Evolutionary conservation across 2,113 vertebrate genomes (phyloP), one percentile per base, ranked within the genome.

Genomic region (Pedetes capensis): DNA sequence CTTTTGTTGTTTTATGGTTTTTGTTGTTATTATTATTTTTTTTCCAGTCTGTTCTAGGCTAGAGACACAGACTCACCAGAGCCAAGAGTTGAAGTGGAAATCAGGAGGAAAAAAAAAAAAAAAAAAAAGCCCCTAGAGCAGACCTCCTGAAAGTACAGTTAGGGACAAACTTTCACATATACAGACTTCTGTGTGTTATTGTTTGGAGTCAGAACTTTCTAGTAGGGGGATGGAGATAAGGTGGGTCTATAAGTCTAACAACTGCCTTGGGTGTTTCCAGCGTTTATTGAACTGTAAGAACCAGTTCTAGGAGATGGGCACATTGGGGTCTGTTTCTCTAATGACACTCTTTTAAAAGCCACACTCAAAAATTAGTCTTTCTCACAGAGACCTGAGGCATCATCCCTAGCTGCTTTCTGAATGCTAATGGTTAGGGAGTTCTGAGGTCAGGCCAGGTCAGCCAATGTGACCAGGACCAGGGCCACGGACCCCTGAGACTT

Each of bases 191-290:
- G 18, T 37, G 4, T 20, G 16, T 59, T 93, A 39, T 93, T 17
- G 57, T 92, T 95, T 90, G 6, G 9, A 88, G 37, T 72, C 17
- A 74, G 55, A 95, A 88, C 85, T 92, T 94, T 94, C 79, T 90
- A 55, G 53, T n/a, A n/a, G 87, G 53, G 27, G 20, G 4, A 11
- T 85, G 47, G 85, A 91, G 5, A 37, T 66, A 29, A 83, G 34
- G 25, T 57, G 22, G 3, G 6, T 92, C 51, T 93, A 2, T 94
- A 85, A 63, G n/a, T 81, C 44, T 93, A 85, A 69, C 4, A 63
- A 84, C 57, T 13, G 23, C 27, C 55, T 63, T 37, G 29, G 9
- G 37, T 82, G 29, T 66, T 79, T 87, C 71, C 42, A 42, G 16
- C 63, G 32, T 3, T 84, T 3, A 44, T 1, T 94, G 74, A 94